Conservation (phyloP, 2,797 vertebrate genomes). For the Hypotaenidia philippensis region DNA sequence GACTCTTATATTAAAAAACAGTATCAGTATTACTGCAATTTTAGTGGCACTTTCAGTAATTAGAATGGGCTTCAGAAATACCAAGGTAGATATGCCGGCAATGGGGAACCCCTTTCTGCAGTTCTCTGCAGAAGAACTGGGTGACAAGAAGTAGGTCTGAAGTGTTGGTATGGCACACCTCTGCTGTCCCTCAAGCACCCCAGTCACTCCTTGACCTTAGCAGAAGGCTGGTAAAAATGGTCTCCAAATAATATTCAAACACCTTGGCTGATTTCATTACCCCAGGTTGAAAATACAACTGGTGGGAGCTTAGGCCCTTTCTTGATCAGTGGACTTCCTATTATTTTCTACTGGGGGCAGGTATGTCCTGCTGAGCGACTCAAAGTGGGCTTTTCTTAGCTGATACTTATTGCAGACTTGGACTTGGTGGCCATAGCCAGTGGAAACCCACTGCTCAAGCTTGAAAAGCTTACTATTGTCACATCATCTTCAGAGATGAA, state of each 20-base stretch:
- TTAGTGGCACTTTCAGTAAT: not conserved
- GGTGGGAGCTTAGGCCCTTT: not conserved
- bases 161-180: not conserved
- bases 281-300: not conserved
- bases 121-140: not conserved
- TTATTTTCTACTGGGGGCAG: rapidly evolving
- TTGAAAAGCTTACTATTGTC: not conserved
- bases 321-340: not conserved
- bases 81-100: not conserved
- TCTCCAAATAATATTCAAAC: not conserved
- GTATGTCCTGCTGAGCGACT: not conserved
- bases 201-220: not conserved
- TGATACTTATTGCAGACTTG: not conserved
- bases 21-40: not conserved
- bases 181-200: not conserved
- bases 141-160: not conserved
- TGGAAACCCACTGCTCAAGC: not conserved
- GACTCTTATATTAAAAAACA: not conserved
- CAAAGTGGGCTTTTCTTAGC: not conserved
- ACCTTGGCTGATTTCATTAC: not conserved
- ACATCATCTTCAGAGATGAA: not conserved
- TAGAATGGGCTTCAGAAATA: not conserved
- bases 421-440: rapidly evolving
- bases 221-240: not conserved
- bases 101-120: not conserved